Evolutionary conservation across 2,888 invertebrate genomes (phyloP), one percentile per base, ranked within the genome.

Genomic region (Hypercompe scribonia): DNA sequence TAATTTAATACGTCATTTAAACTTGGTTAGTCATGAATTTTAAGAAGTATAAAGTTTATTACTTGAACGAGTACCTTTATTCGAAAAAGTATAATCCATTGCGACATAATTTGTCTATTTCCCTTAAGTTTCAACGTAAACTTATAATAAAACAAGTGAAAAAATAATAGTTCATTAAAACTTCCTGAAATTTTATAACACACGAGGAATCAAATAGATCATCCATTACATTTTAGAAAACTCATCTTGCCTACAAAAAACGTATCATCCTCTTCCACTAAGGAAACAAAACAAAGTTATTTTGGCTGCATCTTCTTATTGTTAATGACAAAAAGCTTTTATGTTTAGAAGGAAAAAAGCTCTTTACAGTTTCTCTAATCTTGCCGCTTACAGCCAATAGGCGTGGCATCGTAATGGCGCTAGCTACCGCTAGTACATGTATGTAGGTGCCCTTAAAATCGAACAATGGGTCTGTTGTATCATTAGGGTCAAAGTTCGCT

Each of bases 291-390:
- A n/a, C n/a, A 58, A 58, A 58, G 13, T 58, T 58, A 58, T 58
- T 28, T 28, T 58, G 28, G 5, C 58, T 58, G 58, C 28, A 58
- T 58, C 28, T 58, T 64, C 21, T 34, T 34, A 58, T 58, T 58
- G 58, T 58, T 28, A 28, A 58, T 58, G 58, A 58, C 58, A 58
- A 58, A 58, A 58, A 58, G 58, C 58, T 58, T 58, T 58, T 28
- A 58, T 58, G 13, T 58, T 58, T 58, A n/a, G n/a, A 65, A n/a
- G 50, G n/a, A 65, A 65, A 68, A 70, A 50, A 71, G 66, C 68
- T 61, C 24, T 39, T 58, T 15, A 58, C 58, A 58, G 58, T 58
- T 28, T 65, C 33, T 65, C 36, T 36, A 65, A 65, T 65, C 34
- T 65, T n/a, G n/a, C 34, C 24, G 13, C 64, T 36, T 34, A 65